A percentile compares a stretch with the other conserved stretches of the same genome.
phyloP scores from a whole-genome alignment of 2,113 vertebrate species.

The Notarius quadriscutis region DNA sequence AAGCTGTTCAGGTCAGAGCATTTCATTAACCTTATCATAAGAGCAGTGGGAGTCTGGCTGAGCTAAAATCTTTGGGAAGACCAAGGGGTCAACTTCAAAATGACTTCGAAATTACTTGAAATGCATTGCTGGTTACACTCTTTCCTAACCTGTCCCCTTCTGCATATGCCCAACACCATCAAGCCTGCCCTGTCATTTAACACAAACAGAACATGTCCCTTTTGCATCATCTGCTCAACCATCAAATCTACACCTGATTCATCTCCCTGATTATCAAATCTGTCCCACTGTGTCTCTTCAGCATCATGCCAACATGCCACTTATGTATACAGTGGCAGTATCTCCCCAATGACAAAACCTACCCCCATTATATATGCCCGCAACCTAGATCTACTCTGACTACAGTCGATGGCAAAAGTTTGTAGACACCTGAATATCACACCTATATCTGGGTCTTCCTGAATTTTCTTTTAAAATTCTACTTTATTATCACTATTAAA shows the following conservation, averaged over 20 bases:
- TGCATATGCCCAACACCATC: background rate
- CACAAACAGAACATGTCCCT: background rate
- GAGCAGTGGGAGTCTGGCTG: constrained; percentile 1
- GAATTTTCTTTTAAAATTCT: background rate
- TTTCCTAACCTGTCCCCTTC: background rate
- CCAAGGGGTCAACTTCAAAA: constrained; percentile 14
- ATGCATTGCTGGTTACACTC: background rate
- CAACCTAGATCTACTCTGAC: background rate
- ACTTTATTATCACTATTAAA: too few relatives aligned
- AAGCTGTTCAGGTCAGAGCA: constrained; percentile 25
- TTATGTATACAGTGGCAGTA: background rate
- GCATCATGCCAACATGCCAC: background rate
- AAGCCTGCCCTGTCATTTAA: background rate
- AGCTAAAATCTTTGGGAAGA: constrained; percentile 19
- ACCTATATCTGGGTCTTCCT: background rate
- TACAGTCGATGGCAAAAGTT: background rate
- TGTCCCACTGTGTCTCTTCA: background rate
- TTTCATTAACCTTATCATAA: constrained; percentile 40
- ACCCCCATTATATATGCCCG: background rate
- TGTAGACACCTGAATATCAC: background rate
- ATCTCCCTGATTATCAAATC: background rate
- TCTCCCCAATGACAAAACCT: background rate
- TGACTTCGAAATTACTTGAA: constrained; percentile 7
- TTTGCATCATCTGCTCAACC: background rate
- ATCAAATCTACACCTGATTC: background rate